Evolutionary conservation across 2,888 invertebrate species (phyloP).

Genomic region (Ornithoptera alexandrae): DNA sequence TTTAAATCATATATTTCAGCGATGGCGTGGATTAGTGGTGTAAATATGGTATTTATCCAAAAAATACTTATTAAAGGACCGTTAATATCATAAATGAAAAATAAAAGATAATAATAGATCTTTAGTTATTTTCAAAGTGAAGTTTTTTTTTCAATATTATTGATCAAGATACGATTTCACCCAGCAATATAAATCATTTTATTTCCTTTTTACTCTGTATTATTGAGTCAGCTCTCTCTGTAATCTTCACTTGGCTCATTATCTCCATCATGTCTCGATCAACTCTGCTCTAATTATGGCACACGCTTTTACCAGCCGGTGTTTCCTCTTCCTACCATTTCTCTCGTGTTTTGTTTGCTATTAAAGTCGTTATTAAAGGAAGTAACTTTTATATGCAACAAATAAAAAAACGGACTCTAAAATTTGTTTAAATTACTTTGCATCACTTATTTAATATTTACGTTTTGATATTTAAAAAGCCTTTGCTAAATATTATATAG

Average conservation of each 20-base stretch:
- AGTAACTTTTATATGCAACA: not conserved
- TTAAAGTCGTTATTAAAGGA: not conserved
- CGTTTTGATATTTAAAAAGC: not conserved
- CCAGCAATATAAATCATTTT: not conserved
- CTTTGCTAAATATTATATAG: not conserved
- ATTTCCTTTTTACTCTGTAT: conserved; percentile 2
- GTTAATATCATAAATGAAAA: no score
- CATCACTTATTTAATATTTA: no score
- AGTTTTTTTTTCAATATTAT: no score
- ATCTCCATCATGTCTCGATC: conserved; percentile 62
- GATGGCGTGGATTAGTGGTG: no score
- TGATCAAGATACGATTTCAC: not conserved
- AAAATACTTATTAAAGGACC: no score
- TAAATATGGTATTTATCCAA: no score
- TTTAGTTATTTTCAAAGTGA: no score
- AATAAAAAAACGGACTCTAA: not conserved
- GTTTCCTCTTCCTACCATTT: conserved; percentile 27
- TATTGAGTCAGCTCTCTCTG: conserved; percentile 57
- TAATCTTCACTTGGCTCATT: conserved; percentile 55
- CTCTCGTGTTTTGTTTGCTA: not conserved
- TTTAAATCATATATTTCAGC: no score
- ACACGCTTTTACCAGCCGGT: conserved; percentile 42
- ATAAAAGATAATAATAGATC: no score
- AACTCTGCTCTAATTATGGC: conserved; percentile 63
- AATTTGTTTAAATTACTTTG: no score